phyloP scores from a whole-genome alignment of 2,888 invertebrate genomes.

The Cheiracanthium punctorium region DNA sequence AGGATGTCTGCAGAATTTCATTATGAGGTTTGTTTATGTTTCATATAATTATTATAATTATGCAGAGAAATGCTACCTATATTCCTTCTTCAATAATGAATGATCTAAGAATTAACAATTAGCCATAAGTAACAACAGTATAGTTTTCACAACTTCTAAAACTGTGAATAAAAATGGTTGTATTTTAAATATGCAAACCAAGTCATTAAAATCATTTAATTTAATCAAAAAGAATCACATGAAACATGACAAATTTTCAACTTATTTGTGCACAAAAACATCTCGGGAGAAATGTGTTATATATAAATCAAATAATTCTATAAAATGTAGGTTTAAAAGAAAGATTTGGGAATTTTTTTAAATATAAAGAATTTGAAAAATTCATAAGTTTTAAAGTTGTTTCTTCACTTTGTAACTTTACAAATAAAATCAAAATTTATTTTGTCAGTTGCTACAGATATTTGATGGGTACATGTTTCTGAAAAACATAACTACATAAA shows the following conservation, averaged over 20 bases:
- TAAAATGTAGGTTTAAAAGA: constrained; percentile 27
- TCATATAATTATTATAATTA: no score
- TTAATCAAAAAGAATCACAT: constrained; percentile 54
- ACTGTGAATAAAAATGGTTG: no score
- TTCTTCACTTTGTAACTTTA: neutral
- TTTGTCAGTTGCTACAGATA: neutral
- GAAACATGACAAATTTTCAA: constrained; percentile 42
- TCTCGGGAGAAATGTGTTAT: constrained; percentile 7
- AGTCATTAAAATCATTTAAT: constrained; percentile 60
- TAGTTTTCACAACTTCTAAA: no score
- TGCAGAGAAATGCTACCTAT: no score
- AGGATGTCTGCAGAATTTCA: no score
- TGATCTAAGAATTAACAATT: no score
- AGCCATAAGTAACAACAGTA: no score
- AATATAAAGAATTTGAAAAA: neutral
- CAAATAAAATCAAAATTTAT: neutral
- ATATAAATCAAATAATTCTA: constrained; percentile 17
- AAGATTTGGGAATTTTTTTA: neutral
- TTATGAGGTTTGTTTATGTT: no score
- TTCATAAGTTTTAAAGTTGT: neutral
- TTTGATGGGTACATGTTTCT: neutral
- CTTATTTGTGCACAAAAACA: constrained; percentile 42
- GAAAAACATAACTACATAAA: constrained; percentile 35
- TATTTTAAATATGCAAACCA: neutral
- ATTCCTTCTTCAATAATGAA: no score